Conservation (phyloP, 2,113 vertebrate genomes). For the Otolemur garnettii region DNA sequence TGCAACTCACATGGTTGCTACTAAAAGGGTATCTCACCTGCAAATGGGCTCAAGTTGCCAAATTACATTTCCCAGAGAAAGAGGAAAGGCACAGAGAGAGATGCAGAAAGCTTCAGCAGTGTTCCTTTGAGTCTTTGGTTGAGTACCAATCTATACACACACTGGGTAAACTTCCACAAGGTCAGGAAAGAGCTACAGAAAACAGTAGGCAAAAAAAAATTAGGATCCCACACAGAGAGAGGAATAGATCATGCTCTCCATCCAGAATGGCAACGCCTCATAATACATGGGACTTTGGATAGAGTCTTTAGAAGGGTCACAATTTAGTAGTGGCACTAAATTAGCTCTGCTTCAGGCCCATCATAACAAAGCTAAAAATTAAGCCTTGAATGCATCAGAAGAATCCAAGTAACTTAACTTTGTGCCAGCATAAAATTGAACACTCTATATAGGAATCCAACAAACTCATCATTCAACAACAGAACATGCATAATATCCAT, state of each 20-base stretch:
- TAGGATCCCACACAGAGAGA: neutral
- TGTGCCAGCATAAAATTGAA: neutral
- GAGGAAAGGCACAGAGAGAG: neutral
- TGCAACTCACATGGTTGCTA: neutral
- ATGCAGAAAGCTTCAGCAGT: neutral
- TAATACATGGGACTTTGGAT: neutral
- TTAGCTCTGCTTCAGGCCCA: neutral
- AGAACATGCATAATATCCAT: neutral
- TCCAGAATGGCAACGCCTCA: neutral
- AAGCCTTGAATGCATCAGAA: neutral
- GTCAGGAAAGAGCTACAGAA: neutral
- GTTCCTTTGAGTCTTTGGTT: neutral
- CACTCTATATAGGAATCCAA: neutral
- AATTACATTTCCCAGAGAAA: neutral
- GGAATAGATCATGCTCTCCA: neutral
- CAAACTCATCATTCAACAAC: neutral
- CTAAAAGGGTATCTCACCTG: neutral
- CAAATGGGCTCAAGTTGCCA: neutral
- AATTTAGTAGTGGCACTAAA: neutral
- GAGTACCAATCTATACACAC: neutral
- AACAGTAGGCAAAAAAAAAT: neutral
- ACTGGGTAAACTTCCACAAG: neutral
- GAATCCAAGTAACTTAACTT: neutral
- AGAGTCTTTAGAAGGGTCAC: neutral
- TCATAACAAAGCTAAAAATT: neutral